Base-by-base conservation (phyloP, 1,140 invertebrate genomes). In the Agrilus planipennis region DNA sequence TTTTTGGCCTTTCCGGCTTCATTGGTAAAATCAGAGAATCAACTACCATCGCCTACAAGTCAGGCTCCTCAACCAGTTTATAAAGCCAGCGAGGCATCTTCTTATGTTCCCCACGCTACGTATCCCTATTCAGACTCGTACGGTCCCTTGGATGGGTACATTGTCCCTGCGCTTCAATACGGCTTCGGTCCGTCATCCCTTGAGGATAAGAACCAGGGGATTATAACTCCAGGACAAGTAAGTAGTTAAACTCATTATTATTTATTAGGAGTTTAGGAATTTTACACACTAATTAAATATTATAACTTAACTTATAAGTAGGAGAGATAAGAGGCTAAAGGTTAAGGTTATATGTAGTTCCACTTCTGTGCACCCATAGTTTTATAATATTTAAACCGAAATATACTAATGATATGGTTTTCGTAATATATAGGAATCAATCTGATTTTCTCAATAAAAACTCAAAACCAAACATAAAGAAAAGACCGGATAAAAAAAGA, bases 121-220 rank as follows among this genome's bases (percentile, higher is more conserved):
- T 50, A 44, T 25, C 48, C 48, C 4, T 47, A 50, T 31, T 25
- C 45, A 5, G 48, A 50, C 17, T 39, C 45, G 6, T 50, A 44
- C 23, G 34, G 21, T 3, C 48, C 48, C 15, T 38, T 37, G 22
- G 14, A 37, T 12, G 41, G 34, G 1, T 47, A 50, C 20, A 45
- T 44, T n/a, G 39, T n/a, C n/a, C n/a, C n/a, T 27, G 18, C 47
- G 47, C 31, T 31, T 47, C 5, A 22, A 41, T 4, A 41, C 48
- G 7, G 10, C 23, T 18, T 20, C 18, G n/a, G 20, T 17, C n/a
- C 42, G 39, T 17, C 46, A 46, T 32, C 40, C 44, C 31, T 31
- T 42, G 41, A 34, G n/a, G 34, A 43, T 18, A 12, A 27, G 12
- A n/a, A 34, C n/a, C 16, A 16, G 32, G 32, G 16, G 15, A 6